Evolutionary conservation across 2,113 vertebrate species (phyloP).

Genomic region (Chauna torquata): DNA sequence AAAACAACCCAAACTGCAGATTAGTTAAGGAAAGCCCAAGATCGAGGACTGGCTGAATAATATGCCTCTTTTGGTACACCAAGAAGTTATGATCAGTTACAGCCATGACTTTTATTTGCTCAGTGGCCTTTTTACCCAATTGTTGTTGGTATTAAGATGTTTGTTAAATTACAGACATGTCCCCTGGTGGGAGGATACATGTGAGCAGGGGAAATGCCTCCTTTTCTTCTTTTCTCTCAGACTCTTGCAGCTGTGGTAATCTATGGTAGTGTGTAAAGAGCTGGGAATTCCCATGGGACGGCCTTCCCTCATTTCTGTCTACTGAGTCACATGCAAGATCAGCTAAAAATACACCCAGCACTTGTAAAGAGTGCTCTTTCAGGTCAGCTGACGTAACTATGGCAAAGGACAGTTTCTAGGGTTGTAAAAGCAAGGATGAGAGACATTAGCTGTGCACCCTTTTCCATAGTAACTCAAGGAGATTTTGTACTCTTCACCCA

Average conservation of each 20-base stretch:
- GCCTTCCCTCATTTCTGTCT: slow-evolving; percentile 26
- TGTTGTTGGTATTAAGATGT: slow-evolving; percentile 3
- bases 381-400: background rate
- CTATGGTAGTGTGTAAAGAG: background rate
- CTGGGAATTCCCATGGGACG: background rate
- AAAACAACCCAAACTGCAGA: background rate
- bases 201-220: slow-evolving; percentile 10
- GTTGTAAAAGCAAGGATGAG: background rate
- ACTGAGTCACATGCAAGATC: slow-evolving; percentile 32
- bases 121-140: background rate
- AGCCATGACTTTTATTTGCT: background rate
- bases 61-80: background rate
- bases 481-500: background rate
- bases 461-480: background rate
- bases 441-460: background rate
- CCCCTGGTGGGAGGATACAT: background rate
- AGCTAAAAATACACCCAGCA: slow-evolving; percentile 46
- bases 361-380: background rate
- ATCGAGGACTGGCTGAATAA: background rate
- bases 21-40: background rate
- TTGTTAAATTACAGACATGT: background rate
- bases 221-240: background rate
- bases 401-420: slow-evolving; percentile 13
- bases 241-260: slow-evolving; percentile 20
- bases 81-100: background rate